A percentile compares a stretch with the other conserved stretches of the same genome.
Conservation (phyloP, 2,797 vertebrate species). For the Aeoliscus strigatus region DNA sequence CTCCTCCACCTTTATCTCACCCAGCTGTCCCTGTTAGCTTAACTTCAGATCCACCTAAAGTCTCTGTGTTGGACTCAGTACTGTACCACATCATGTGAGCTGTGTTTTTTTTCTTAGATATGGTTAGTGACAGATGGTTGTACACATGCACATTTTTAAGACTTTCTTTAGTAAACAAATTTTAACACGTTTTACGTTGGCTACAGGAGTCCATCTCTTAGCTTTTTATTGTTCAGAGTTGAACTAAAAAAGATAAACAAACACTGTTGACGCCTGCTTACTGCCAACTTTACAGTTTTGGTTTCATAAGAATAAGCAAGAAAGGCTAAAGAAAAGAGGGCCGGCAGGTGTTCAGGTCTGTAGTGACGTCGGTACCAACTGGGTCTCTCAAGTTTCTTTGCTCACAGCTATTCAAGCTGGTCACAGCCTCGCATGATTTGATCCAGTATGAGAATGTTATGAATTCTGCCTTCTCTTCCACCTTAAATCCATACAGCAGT, state of each 20-base stretch:
- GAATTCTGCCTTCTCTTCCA: background rate
- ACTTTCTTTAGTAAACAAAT: no score
- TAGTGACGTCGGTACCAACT: no score
- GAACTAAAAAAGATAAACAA: no score
- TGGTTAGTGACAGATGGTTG: no score
- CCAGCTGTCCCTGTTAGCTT: conserved; percentile 20
- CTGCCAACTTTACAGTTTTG: background rate
- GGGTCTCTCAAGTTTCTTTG: no score
- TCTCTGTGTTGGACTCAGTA: conserved; percentile 6
- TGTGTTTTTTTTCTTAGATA: conserved; percentile 5
- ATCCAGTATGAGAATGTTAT: conserved; percentile 15
- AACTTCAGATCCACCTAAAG: conserved; percentile 37
- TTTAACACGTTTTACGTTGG: no score
- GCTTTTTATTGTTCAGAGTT: no score
- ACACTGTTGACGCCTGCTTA: no score
- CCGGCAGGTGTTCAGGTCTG: no score
- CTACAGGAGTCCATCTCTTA: no score
- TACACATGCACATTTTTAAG: no score
- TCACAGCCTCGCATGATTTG: conserved; percentile 13
- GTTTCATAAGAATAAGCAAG: background rate
- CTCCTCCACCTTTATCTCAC: conserved; percentile 16
- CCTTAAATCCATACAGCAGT: background rate
- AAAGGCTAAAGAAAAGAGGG: background rate
- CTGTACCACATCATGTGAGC: conserved; percentile 18
- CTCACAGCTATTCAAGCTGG: no score